Evolutionary conservation across 2,888 invertebrate genomes (phyloP).

Genomic region (Thecocarcelia acutangulata): DNA sequence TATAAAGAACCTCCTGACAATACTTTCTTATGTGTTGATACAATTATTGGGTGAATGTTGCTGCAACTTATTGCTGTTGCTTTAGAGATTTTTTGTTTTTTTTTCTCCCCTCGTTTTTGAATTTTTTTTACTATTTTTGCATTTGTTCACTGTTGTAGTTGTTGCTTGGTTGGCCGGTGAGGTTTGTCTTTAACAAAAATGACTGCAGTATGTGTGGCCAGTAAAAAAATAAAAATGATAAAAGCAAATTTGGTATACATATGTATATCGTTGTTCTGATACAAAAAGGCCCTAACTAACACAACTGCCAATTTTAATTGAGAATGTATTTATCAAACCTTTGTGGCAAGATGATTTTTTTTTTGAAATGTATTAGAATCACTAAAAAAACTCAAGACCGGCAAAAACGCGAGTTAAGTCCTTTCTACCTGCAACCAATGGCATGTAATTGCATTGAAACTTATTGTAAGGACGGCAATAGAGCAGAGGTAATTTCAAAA

Average conservation of each 20-base stretch:
- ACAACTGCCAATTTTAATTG: too few species aligned
- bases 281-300: too few species aligned
- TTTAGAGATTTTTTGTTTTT: background rate
- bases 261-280: too few species aligned
- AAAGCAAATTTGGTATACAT: background rate
- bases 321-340: too few species aligned
- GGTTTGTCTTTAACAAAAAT: constrained; percentile 58
- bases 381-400: too few species aligned
- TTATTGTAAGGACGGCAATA: constrained; percentile 19
- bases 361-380: too few species aligned
- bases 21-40: constrained; percentile 43
- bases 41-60: constrained; percentile 19
- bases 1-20: constrained; percentile 36
- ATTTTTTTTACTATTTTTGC: constrained; percentile 19
- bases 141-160: constrained; percentile 24
- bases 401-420: too few species aligned
- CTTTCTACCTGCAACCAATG: too few species aligned
- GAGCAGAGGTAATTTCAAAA: constrained; percentile 4
- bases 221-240: constrained; percentile 35
- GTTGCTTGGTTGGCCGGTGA: constrained; percentile 34
- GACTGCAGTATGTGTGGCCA: constrained; percentile 67
- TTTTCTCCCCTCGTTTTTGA: background rate
- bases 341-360: too few species aligned
- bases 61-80: constrained; percentile 36
- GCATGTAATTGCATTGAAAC: constrained; percentile 1